These are phyloP conservation scores for Conchocele bisecta DNA, from an alignment of 2,888 invertebrate genomes.

Conservation along the genomic window DNA sequence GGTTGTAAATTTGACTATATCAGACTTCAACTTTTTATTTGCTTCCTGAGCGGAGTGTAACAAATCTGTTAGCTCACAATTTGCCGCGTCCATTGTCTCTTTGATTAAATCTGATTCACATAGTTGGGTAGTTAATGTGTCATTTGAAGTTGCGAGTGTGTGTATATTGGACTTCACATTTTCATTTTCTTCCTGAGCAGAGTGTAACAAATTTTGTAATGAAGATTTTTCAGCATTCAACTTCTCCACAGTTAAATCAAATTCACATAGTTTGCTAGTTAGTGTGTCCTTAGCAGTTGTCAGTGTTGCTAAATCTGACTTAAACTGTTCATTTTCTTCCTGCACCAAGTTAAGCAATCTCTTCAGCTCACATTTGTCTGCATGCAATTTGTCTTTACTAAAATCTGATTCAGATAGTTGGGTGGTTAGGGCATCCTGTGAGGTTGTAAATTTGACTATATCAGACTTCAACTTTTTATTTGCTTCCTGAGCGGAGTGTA, in stretches of 20 bases:
- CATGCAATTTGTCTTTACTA: not conserved
- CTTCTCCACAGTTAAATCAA: not conserved
- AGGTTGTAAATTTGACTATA: conserved; percentile 9
- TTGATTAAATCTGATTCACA: too few relatives aligned
- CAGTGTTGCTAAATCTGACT: not conserved
- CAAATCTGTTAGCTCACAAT: too few relatives aligned
- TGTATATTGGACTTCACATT: too few relatives aligned
- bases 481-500: too few relatives aligned
- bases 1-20: conserved; percentile 12
- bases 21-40: not conserved
- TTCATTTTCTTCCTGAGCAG: conserved; percentile 4
- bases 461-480: not conserved
- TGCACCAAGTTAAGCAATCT: not conserved
- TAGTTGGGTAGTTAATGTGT: too few relatives aligned
- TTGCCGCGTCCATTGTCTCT: too few relatives aligned
- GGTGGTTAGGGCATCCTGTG: too few relatives aligned
- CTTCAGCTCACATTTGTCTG: not conserved
- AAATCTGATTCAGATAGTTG: too few relatives aligned
- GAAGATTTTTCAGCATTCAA: not conserved
- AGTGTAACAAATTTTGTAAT: conserved; percentile 11
- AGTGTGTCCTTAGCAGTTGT: not conserved
- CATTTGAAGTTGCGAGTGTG: too few relatives aligned
- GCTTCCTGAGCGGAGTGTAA: too few relatives aligned
- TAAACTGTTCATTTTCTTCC: not conserved
- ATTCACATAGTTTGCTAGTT: not conserved